Evolutionary conservation across 2,888 invertebrate genomes (phyloP).

Genomic region (Toxonevra muliebris): DNA sequence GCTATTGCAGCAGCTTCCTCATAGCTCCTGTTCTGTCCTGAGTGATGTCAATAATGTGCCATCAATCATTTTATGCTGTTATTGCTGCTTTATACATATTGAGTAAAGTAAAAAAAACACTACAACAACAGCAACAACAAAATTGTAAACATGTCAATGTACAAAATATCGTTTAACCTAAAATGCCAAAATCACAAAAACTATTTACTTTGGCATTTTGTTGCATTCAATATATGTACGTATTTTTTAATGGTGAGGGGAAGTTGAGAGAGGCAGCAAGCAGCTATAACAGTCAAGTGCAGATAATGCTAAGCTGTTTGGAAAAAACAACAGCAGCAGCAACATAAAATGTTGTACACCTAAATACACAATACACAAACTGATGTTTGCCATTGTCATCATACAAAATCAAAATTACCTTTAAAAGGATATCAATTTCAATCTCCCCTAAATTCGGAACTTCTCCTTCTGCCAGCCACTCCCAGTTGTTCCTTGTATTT

Average conservation of each 20-base stretch:
- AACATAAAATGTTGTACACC: conserved; percentile 37
- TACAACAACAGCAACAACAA: conserved; percentile 26
- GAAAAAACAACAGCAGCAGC: background rate
- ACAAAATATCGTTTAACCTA: conserved; percentile 56
- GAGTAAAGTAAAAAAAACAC: background rate
- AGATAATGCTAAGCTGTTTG: conserved; percentile 24
- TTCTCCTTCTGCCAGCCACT: too few species aligned
- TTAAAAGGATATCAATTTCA: conserved; percentile 43
- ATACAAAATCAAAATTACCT: conserved; percentile 26
- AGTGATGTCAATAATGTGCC: conserved; percentile 56
- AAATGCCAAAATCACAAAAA: conserved; percentile 45
- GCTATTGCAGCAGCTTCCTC: too few species aligned
- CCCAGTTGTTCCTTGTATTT: too few species aligned
- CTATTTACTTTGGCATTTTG: conserved; percentile 47
- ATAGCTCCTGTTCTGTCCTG: conserved; percentile 10
- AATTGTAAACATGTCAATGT: conserved; percentile 58
- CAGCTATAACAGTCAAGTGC: conserved; percentile 17
- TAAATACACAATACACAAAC: conserved; percentile 42
- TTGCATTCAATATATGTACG: conserved; percentile 7
- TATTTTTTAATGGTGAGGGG: background rate
- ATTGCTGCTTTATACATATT: conserved; percentile 21
- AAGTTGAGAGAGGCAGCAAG: background rate
- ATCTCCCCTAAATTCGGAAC: background rate
- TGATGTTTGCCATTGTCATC: conserved; percentile 24
- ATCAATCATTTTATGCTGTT: conserved; percentile 53